Percentiles rank a stretch among this genome's conserved stretches.
Evolutionary conservation across 2,888 invertebrate genomes (phyloP).

Genomic region (Drosophila mercatorum): DNA sequence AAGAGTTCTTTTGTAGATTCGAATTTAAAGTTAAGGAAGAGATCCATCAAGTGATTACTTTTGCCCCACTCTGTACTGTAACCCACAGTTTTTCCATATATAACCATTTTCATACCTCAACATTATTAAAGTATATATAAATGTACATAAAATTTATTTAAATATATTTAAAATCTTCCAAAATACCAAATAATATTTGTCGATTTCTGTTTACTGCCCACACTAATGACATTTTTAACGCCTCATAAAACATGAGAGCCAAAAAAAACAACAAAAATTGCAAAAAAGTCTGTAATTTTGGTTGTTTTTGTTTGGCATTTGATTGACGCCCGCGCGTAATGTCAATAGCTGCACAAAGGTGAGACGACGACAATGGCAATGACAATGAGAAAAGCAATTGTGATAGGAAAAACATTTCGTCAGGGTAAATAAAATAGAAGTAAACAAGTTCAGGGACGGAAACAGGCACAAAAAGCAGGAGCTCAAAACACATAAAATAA

Average conservation of each 20-base stretch:
- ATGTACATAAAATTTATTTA: neutral
- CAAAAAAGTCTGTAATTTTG: slow-evolving; percentile 26
- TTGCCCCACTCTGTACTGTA: no score
- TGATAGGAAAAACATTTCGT: slow-evolving; percentile 66
- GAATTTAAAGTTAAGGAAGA: no score
- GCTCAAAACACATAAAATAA: slow-evolving; percentile 31
- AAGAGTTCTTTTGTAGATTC: no score
- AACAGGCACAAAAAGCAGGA: slow-evolving; percentile 14
- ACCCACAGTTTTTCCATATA: no score
- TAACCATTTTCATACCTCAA: no score
- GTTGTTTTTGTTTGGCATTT: slow-evolving; percentile 24
- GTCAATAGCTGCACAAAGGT: slow-evolving; percentile 48
- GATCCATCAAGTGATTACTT: no score
- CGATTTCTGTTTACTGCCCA: slow-evolving; percentile 16
- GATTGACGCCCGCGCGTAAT: slow-evolving; percentile 29
- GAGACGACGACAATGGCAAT: slow-evolving; percentile 28
- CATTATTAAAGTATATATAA: no score
- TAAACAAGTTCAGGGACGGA: slow-evolving; percentile 50
- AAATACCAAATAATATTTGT: slow-evolving; percentile 41
- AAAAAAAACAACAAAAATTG: slow-evolving; percentile 8
- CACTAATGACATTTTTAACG: slow-evolving; percentile 66
- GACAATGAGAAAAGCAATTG: slow-evolving; percentile 41
- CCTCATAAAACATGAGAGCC: slow-evolving; percentile 56
- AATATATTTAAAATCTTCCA: no score
- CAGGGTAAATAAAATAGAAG: slow-evolving; percentile 50